These are phyloP conservation scores for Poecilia picta DNA, from an alignment of 2,797 vertebrate species.

Conservation along the genomic window DNA sequence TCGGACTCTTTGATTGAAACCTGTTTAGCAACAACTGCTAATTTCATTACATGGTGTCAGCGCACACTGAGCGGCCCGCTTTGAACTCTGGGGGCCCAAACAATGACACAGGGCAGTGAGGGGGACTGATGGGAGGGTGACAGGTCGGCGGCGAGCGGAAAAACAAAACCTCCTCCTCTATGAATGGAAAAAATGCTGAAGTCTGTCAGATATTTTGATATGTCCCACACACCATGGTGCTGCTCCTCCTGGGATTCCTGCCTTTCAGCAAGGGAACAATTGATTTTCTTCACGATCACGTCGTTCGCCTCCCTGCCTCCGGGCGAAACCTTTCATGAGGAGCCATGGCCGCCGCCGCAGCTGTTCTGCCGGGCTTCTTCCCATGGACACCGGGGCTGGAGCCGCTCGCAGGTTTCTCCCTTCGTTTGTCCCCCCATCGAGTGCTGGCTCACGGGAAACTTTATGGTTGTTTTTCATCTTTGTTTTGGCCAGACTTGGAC, in stretches of 20 bases:
- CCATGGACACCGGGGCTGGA: conserved; percentile 85
- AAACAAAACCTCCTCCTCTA: conserved; percentile 58
- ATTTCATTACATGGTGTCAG: conserved; percentile 94
- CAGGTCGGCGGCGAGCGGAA: conserved; percentile 90
- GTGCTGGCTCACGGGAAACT: conserved; percentile 51
- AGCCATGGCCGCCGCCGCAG: conserved; percentile 84
- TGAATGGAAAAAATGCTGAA: conserved; percentile 87
- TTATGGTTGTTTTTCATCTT: conserved; percentile 25
- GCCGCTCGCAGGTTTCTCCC: conserved; percentile 65
- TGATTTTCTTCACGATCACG: conserved; percentile 93
- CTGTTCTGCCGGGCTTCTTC: conserved; percentile 94
- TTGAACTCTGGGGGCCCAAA: conserved; percentile 89
- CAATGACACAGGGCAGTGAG: conserved; percentile 90
- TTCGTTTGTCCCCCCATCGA: conserved; percentile 14
- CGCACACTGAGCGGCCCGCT: conserved; percentile 90
- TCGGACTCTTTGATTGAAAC: conserved; percentile 93
- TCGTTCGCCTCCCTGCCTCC: conserved; percentile 90
- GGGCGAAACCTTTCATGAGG: conserved; percentile 93
- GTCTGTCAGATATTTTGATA: conserved; percentile 99
- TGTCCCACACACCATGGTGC: conserved; percentile 96
- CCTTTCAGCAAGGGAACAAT: conserved; percentile 92
- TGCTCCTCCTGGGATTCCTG: conserved; percentile 73
- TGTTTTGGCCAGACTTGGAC: conserved; percentile 22
- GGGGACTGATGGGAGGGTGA: conserved; percentile 88
- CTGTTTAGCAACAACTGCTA: conserved; percentile 93